These are phyloP conservation scores for Drosophila takahashii DNA, from an alignment of 1,140 invertebrate species.

Conservation along the genomic window DNA sequence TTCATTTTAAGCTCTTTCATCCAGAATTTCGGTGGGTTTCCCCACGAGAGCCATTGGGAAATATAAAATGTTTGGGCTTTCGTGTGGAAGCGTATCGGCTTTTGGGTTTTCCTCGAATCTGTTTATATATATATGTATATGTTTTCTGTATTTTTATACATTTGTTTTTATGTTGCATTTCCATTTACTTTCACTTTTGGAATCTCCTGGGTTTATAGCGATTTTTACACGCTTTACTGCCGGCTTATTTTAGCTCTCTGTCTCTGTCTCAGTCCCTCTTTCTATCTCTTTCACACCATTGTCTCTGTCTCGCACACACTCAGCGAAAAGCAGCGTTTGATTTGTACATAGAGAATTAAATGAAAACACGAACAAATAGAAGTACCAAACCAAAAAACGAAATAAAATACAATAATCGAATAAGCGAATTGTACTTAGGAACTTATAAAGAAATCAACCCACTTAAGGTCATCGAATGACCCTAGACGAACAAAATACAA, in stretches of 20 bases:
- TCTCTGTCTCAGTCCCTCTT: background rate
- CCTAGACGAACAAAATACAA: constrained; percentile 9
- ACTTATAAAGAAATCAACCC: constrained; percentile 31
- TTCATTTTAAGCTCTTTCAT: constrained; percentile 2
- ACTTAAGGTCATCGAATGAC: constrained; percentile 32
- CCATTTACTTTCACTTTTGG: constrained; percentile 1
- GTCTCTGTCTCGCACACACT: constrained; percentile 18
- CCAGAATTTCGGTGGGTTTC: background rate
- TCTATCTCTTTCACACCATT: too few relatives aligned
- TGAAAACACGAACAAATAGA: constrained; percentile 12
- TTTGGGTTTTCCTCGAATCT: background rate
- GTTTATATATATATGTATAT: constrained; percentile 4
- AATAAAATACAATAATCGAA: constrained; percentile 15
- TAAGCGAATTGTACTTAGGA: constrained; percentile 45
- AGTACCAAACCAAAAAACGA: constrained; percentile 11
- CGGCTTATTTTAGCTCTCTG: background rate
- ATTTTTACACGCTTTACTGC: background rate
- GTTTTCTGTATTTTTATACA: background rate
- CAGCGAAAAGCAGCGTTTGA: constrained; percentile 3
- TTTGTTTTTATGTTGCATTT: constrained; percentile 4
- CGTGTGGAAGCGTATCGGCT: background rate
- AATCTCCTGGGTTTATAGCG: constrained; percentile 2
- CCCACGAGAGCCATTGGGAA: background rate
- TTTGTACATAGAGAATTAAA: constrained; percentile 31
- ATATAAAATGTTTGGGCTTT: constrained; percentile 9